Base-by-base conservation (phyloP, 2,888 invertebrate species). In the Tillus elongatus region DNA sequence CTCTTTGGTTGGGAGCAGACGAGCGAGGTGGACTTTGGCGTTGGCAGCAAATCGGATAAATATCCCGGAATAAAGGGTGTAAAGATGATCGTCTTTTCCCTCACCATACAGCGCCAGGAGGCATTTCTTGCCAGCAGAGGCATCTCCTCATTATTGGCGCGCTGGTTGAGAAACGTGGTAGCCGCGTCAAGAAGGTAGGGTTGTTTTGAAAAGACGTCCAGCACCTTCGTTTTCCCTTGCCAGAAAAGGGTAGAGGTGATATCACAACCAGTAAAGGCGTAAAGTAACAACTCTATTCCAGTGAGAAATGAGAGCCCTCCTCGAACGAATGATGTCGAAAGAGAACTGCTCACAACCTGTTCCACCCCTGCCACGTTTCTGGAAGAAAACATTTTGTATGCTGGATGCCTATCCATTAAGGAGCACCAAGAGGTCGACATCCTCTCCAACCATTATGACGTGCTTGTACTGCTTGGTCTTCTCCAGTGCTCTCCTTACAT, bases 281-380 rank as follows among this genome's bases (percentile, higher is more conserved):
- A n/a, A 19, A 19, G 24, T 8, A 19, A 19, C n/a, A 19, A 19
- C n/a, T 19, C 6, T 8, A 19, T 8, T n/a, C n/a, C 24, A 19
- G 6, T 19, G 24, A n/a, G 24, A 8, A 19, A 6, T 19, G 6
- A 6, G 24, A 19, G 6, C n/a, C n/a, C 24, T n/a, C 24, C 24
- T n/a, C 24, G 24, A 8, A 8, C n/a, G n/a, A 6, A 19, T 19
- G 24, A 6, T n/a, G n/a, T n/a, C n/a, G 24, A 19, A 8, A n/a
- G 24, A 8, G n/a, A 8, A 19, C 24, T 19, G 24, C 6, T 8
- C n/a, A n/a, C 24, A 19, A 8, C 24, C 24, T 19, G n/a, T 19
- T n/a, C n/a, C 24, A 19, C n/a, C n/a, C n/a, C 24, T 19, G 24
- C n/a, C 24, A 19, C n/a, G 24, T 19, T 19, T 19, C 24, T 19